phyloP scores from a whole-genome alignment of 2,888 invertebrate species.

The Pseudococcus longispinus region DNA sequence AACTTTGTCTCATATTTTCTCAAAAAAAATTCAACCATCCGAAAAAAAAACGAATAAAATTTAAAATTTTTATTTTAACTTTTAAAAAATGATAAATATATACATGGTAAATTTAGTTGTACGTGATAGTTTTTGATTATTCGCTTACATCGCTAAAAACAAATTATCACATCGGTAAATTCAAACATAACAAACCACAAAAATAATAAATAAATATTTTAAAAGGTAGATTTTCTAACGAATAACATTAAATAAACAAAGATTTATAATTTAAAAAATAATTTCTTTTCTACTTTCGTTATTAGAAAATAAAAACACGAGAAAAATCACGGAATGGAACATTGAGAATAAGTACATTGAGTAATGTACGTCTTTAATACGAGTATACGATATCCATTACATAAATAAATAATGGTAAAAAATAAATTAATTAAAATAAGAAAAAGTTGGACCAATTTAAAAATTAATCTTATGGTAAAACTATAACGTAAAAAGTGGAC shows the following conservation, averaged over 20 bases:
- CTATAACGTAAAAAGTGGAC: constrained; percentile 37
- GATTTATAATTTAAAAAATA: not conserved
- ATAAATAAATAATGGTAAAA: constrained; percentile 10
- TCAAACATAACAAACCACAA: constrained; percentile 5
- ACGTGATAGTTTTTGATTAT: not conserved
- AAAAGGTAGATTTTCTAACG: not conserved
- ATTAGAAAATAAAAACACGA: not conserved
- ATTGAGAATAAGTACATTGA: not conserved
- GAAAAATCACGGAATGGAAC: constrained; percentile 22
- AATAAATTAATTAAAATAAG: constrained; percentile 38
- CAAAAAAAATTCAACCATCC: not conserved
- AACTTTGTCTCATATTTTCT: no score
- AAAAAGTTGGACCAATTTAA: not conserved
- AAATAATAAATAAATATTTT: not conserved
- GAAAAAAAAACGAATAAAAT: not conserved
- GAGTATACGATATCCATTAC: constrained; percentile 10
- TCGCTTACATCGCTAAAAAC: not conserved
- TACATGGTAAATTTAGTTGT: not conserved
- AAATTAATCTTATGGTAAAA: not conserved
- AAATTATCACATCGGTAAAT: constrained; percentile 20
- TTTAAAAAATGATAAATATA: not conserved
- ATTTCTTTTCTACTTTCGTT: not conserved
- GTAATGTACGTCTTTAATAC: not conserved
- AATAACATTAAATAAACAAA: constrained; percentile 19
- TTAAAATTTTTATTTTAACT: not conserved